These are phyloP conservation scores for Tenthredo notha DNA, from an alignment of 2,888 invertebrate species.

Conservation along the genomic window DNA sequence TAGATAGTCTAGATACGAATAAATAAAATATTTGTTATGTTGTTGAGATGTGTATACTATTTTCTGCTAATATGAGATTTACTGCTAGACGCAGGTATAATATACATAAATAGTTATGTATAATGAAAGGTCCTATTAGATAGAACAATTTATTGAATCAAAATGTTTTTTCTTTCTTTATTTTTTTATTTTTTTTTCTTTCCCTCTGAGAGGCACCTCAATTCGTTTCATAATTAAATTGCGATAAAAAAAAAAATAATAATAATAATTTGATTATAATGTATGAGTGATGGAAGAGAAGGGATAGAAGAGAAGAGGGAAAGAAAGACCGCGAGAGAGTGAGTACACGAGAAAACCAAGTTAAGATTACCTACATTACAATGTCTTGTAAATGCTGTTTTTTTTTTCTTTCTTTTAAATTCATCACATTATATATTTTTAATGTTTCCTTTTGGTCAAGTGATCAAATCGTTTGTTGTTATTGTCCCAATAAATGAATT, in stretches of 20 bases:
- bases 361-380: not conserved
- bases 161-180: not conserved
- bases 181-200: not conserved
- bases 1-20: slow-evolving; percentile 41
- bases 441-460: not conserved
- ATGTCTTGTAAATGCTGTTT: slow-evolving; percentile 24
- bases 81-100: slow-evolving; percentile 46
- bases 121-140: slow-evolving; percentile 46
- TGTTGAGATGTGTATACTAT: slow-evolving; percentile 52
- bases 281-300: not conserved
- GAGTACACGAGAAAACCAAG: not conserved
- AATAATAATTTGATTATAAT: not conserved
- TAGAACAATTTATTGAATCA: slow-evolving; percentile 41
- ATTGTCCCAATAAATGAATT: slow-evolving; percentile 4
- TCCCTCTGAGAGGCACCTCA: not conserved
- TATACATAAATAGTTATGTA: slow-evolving; percentile 22
- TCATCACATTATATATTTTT: not conserved
- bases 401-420: not conserved
- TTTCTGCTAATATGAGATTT: slow-evolving; percentile 47
- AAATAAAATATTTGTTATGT: slow-evolving; percentile 51
- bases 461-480: slow-evolving; percentile 4
- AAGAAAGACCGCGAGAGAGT: not conserved
- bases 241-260: not conserved
- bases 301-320: not conserved
- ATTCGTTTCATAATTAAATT: slow-evolving; percentile 1